phyloP scores from a whole-genome alignment of 2,113 vertebrate species.

The Agapornis roseicollis region DNA sequence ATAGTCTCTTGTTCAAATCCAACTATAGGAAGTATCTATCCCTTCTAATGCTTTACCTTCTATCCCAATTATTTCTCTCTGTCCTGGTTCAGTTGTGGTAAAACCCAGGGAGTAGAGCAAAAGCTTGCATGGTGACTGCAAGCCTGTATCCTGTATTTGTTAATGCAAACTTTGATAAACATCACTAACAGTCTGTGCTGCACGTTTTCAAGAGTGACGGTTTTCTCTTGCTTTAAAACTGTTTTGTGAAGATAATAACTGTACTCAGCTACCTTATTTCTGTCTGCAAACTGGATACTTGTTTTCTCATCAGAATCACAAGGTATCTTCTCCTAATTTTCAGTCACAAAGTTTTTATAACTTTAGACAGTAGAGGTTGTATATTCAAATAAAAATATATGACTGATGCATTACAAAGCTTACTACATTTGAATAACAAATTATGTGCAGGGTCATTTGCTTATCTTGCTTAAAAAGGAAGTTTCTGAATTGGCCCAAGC shows the following conservation, averaged over 20 bases:
- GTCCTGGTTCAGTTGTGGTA: not conserved
- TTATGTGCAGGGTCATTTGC: not conserved
- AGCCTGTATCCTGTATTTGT: not conserved
- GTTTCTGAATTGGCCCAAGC: not conserved
- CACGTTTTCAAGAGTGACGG: not conserved
- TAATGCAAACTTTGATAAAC: not conserved
- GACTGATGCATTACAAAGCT: not conserved
- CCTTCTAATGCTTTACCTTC: not conserved
- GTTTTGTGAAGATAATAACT: not conserved
- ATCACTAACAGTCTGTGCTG: not conserved
- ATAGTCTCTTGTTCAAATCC: not conserved
- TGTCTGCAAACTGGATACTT: not conserved
- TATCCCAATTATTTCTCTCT: not conserved
- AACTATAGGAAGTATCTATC: not conserved
- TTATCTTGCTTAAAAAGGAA: not conserved
- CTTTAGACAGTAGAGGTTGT: not conserved
- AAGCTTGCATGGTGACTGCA: not conserved
- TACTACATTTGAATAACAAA: not conserved
- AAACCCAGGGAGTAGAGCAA: not conserved
- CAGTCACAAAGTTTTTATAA: not conserved
- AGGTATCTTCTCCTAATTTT: not conserved
- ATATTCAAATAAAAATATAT: not conserved
- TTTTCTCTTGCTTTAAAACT: not conserved
- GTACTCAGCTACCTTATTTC: not conserved
- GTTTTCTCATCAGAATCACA: not conserved